Evolutionary conservation across 1,140 invertebrate species (phyloP).

Genomic region (Acromyrmex heyeri): DNA sequence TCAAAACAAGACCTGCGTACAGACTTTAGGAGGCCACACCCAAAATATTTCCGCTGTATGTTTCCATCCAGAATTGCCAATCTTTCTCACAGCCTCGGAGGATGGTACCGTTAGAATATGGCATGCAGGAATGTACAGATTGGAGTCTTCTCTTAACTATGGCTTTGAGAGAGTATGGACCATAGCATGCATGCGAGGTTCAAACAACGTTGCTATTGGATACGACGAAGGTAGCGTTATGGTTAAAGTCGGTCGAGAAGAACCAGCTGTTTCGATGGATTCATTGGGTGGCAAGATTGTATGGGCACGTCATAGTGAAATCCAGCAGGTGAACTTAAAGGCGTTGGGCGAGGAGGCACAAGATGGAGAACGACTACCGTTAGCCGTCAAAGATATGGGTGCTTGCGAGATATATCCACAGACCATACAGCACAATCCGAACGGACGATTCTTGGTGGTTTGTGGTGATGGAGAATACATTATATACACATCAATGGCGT

Average conservation of each 20-base stretch:
- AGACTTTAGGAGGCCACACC: slow-evolving; percentile 98
- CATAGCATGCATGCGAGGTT: slow-evolving; percentile 97
- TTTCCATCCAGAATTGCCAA: slow-evolving; percentile 99
- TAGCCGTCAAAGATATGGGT: slow-evolving; percentile 99
- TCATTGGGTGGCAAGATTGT: slow-evolving; percentile 98
- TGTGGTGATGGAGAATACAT: slow-evolving; percentile 99
- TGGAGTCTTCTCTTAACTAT: slow-evolving; percentile 99
- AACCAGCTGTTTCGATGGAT: slow-evolving; percentile 99
- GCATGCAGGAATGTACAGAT: slow-evolving; percentile 98
- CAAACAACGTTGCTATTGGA: slow-evolving; percentile 98
- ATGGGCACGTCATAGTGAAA: slow-evolving; percentile 99
- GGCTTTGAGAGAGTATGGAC: slow-evolving; percentile 99
- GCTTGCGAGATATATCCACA: slow-evolving; percentile 99
- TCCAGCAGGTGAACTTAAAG: slow-evolving; percentile 99
- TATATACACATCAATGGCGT: slow-evolving; percentile 99
- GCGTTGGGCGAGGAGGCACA: slow-evolving; percentile 90
- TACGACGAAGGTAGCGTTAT: slow-evolving; percentile 99
- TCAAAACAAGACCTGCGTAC: slow-evolving; percentile 99
- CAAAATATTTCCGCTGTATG: slow-evolving; percentile 97
- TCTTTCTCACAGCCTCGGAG: slow-evolving; percentile 98
- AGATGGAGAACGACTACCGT: slow-evolving; percentile 90
- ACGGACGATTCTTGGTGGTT: slow-evolving; percentile 99
- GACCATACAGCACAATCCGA: slow-evolving; percentile 99
- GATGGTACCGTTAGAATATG: slow-evolving; percentile 98
- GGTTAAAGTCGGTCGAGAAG: slow-evolving; percentile 98